These are phyloP conservation scores for Siniperca chuatsi DNA, from an alignment of 2,113 vertebrate species.

Conservation along the genomic window DNA sequence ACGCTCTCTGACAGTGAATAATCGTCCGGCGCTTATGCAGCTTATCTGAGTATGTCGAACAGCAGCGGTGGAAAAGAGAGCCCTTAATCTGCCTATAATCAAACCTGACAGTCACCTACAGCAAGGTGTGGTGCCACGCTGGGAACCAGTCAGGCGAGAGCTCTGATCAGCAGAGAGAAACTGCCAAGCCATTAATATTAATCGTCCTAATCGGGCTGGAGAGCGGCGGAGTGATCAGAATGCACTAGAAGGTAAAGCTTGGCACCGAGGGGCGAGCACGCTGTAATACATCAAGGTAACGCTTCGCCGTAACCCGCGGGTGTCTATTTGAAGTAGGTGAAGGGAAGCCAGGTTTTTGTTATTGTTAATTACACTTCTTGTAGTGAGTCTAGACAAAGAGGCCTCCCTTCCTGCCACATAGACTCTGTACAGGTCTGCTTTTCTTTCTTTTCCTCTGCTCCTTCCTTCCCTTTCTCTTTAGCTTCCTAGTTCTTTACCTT, in stretches of 20 bases:
- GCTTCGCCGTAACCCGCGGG: constrained; percentile 59
- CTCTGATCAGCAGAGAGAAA: constrained; percentile 73
- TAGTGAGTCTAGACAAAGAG: constrained; percentile 47
- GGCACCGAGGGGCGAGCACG: constrained; percentile 31
- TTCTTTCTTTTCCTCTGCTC: background rate
- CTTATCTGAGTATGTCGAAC: constrained; percentile 58
- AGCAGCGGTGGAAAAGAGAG: constrained; percentile 63
- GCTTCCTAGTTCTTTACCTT: background rate
- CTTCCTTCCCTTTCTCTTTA: background rate
- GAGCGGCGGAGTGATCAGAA: constrained; percentile 59
- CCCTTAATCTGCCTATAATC: constrained; percentile 80
- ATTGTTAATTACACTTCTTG: constrained; percentile 73
- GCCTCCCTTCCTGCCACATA: constrained; percentile 13
- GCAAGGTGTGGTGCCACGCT: constrained; percentile 83
- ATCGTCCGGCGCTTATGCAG: constrained; percentile 50
- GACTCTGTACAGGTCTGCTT: background rate
- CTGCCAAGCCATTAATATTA: constrained; percentile 80
- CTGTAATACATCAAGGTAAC: constrained; percentile 66
- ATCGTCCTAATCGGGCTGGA: constrained; percentile 73
- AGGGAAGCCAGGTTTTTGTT: constrained; percentile 69
- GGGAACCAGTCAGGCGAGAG: constrained; percentile 65
- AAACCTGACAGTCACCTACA: constrained; percentile 83
- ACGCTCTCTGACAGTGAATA: constrained; percentile 64
- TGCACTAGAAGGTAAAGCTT: constrained; percentile 47
- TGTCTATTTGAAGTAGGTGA: constrained; percentile 68